These are phyloP conservation scores for Borostomias antarcticus DNA, from an alignment of 2,797 vertebrate genomes.

Conservation along the genomic window DNA sequence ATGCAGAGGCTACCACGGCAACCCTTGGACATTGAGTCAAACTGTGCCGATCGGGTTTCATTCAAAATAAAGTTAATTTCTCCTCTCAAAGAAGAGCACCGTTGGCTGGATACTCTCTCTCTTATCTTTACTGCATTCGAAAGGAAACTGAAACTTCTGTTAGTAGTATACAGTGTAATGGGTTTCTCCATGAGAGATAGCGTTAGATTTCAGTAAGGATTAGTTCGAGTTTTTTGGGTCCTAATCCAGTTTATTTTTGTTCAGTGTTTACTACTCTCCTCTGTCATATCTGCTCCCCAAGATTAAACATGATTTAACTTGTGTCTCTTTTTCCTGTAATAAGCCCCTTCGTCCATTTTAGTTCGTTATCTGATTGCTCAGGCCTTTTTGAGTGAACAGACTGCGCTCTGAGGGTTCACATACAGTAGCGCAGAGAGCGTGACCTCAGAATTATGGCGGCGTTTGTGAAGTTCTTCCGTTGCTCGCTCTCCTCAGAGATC, in stretches of 20 bases:
- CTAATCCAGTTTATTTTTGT: conserved; percentile 13
- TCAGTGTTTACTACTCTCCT: conserved; percentile 21
- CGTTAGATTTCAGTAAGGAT: not conserved
- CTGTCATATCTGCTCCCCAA: conserved; percentile 16
- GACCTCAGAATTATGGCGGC: no score
- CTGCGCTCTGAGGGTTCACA: conserved; percentile 34
- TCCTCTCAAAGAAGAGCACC: not conserved
- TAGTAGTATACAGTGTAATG: not conserved
- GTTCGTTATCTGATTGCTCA: conserved; percentile 46
- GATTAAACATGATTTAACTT: conserved; percentile 14
- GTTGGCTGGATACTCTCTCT: not conserved
- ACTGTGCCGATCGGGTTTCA: conserved; percentile 34
- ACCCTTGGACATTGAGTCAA: conserved; percentile 43
- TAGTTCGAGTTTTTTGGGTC: not conserved
- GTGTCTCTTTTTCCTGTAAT: conserved; percentile 50
- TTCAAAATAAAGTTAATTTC: conserved; percentile 20
- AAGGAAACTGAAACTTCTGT: conserved; percentile 1
- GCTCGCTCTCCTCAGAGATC: conserved; percentile 79
- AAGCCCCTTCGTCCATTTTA: conserved; percentile 45
- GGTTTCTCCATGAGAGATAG: not conserved
- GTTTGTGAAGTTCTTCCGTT: conserved; percentile 27
- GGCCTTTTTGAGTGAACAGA: conserved; percentile 53
- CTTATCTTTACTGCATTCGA: not conserved
- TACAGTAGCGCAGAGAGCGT: no score
- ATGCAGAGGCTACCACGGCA: conserved; percentile 45